Evolutionary conservation across 2,888 invertebrate genomes (phyloP).

Genomic region (Noctua comes): DNA sequence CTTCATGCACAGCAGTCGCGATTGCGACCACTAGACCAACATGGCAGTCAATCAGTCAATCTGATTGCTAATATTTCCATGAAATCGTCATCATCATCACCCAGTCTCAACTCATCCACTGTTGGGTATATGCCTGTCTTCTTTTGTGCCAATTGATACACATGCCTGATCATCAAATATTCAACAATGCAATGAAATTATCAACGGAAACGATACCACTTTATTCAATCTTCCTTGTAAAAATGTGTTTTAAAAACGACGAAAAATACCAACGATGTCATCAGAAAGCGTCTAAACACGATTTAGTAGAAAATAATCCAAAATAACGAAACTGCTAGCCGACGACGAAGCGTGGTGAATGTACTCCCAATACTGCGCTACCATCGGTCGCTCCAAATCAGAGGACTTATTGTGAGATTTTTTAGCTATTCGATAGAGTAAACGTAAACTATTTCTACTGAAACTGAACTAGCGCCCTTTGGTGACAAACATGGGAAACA

Average conservation of each 20-base stretch:
- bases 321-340: constrained; percentile 57
- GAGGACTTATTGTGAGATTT: background rate
- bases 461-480: background rate
- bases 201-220: background rate
- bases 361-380: constrained; percentile 66
- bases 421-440: background rate
- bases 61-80: no score
- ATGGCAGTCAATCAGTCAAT: background rate
- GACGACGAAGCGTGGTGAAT: constrained; percentile 74
- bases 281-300: constrained; percentile 55
- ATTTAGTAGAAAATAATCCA: constrained; percentile 60
- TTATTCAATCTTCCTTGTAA: constrained; percentile 1
- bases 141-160: background rate
- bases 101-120: background rate
- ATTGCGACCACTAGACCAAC: background rate
- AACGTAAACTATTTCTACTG: background rate
- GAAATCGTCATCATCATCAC: no score
- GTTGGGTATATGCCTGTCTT: background rate
- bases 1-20: background rate
- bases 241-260: constrained; percentile 7
- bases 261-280: constrained; percentile 34
- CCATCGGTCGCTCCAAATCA: constrained; percentile 44
- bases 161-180: background rate
- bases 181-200: background rate
- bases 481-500: background rate